A percentile compares a stretch with the other conserved stretches of the same genome.
Conservation (phyloP, 2,888 invertebrate species). For the Biston stratarius region DNA sequence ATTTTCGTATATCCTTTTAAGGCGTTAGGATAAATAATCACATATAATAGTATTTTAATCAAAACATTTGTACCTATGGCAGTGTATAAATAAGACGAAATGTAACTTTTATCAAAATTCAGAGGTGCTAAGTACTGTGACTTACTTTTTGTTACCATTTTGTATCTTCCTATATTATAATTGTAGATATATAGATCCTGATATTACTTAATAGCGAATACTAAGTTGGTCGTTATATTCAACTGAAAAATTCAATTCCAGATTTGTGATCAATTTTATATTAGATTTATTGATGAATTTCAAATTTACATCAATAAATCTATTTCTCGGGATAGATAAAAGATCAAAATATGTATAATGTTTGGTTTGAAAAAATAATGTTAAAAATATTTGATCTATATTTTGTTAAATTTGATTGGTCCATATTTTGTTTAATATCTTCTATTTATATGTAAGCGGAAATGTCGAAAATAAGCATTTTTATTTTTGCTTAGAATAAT, state of each 20-base stretch:
- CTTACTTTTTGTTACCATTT: slow-evolving; percentile 67
- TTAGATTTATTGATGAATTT: background rate
- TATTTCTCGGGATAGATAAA: background rate
- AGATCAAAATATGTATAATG: too few relatives aligned
- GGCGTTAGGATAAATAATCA: slow-evolving; percentile 19
- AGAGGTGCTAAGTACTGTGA: slow-evolving; percentile 65
- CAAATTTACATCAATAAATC: background rate
- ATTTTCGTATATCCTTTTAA: slow-evolving; percentile 47
- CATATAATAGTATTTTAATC: slow-evolving; percentile 12
- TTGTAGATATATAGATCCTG: slow-evolving; percentile 60
- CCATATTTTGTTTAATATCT: background rate
- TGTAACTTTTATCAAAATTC: slow-evolving; percentile 54
- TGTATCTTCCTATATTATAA: slow-evolving; percentile 64
- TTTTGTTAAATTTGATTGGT: background rate
- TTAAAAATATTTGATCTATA: too few relatives aligned
- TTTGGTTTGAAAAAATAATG: too few relatives aligned
- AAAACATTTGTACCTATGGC: slow-evolving; percentile 5
- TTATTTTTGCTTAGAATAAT: slow-evolving; percentile 34
- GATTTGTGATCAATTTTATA: background rate
- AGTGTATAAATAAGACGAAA: slow-evolving; percentile 39
- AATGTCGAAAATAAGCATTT: slow-evolving; percentile 14
- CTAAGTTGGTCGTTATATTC: slow-evolving; percentile 9
- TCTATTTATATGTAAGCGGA: slow-evolving; percentile 9
- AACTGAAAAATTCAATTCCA: background rate
- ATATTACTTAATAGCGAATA: slow-evolving; percentile 1